Evolutionary conservation across 2,888 invertebrate species (phyloP).

Genomic region (Folsomia manolachei): DNA sequence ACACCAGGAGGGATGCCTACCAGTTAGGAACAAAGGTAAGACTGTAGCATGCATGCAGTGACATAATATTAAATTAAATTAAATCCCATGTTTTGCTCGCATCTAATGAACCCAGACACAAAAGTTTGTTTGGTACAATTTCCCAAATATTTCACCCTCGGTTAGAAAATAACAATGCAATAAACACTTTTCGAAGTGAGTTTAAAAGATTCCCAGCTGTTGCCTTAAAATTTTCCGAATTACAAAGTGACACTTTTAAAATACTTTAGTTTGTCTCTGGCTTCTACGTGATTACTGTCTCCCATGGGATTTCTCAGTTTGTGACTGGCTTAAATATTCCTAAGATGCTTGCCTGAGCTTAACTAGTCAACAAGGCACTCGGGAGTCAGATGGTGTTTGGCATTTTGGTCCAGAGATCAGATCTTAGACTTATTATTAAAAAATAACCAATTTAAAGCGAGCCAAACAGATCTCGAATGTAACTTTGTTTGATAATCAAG

Average conservation of each 20-base stretch:
- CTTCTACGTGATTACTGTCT: not conserved
- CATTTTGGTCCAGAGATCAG: no score
- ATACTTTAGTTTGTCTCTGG: constrained; percentile 6
- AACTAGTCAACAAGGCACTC: not conserved
- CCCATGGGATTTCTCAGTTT: not conserved
- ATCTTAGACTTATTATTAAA: no score
- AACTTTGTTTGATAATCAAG: no score
- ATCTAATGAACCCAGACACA: not conserved
- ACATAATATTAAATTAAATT: not conserved
- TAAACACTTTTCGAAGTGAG: constrained; percentile 1
- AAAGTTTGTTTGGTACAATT: not conserved
- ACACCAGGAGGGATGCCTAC: not conserved
- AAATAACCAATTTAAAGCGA: no score
- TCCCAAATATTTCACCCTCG: no score
- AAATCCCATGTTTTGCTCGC: not conserved
- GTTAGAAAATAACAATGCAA: constrained; percentile 8
- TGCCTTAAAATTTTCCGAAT: constrained; percentile 16
- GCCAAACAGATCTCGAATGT: no score
- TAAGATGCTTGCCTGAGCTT: no score
- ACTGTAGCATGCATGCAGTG: not conserved
- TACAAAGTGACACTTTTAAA: constrained; percentile 19
- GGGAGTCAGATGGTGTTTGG: not conserved
- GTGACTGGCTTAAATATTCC: no score
- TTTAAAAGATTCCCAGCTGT: constrained; percentile 23
- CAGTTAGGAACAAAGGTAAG: not conserved